Base-by-base conservation (phyloP, 37 sponge, comb jelly and placozoan species). In the Mnemiopsis leidyi region DNA sequence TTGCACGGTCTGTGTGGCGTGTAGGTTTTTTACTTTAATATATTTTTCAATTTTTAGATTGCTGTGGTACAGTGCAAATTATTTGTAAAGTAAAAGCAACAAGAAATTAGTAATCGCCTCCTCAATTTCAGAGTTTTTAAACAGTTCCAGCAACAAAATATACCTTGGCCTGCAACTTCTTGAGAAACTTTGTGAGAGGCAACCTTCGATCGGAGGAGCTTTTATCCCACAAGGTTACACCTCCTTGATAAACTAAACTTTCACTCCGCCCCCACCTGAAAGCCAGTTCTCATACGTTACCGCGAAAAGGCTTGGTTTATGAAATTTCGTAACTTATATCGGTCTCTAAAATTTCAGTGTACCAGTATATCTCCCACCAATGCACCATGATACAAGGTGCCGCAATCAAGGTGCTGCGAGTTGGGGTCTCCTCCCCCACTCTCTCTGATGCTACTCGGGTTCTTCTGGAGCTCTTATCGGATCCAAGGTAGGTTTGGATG, bases 111-210 rank as follows among this genome's bases (percentile, higher is more conserved):
- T n/a, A n/a, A n/a, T n/a, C n/a, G n/a, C n/a, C n/a, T n/a, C n/a
- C n/a, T n/a, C 25, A 71, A 77, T 77, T 77, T 77, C 90, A 85
- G 90, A 85, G 90, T 85, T 85, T 38, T 18, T 85, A 0, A 85
- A 85, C 90, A 85, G 90, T 85, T 3, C 90, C 0, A 32, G 90
- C 36, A 85, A 85, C 48, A 85, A 85, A 26, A 26, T 85, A 21
- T 25, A 32, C 90, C 32, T 85, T 39, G 90, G 90, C 5, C 35
- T 85, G 29, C 90, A 85, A 26, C 90, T 85, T 29, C 26, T 85
- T 13, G 90, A 85, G 30, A 35, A 40, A 38, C 61, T 85, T 21
- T 85, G 61, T 25, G 61, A 38, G 1, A 85, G 21, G 28, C 90
- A 85, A 61, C 90, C 90, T 9, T 77, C 79, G 33, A 77, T 77